Base-by-base conservation (phyloP, 64 coral and sea anemone species). In the Montipora capricornis region DNA sequence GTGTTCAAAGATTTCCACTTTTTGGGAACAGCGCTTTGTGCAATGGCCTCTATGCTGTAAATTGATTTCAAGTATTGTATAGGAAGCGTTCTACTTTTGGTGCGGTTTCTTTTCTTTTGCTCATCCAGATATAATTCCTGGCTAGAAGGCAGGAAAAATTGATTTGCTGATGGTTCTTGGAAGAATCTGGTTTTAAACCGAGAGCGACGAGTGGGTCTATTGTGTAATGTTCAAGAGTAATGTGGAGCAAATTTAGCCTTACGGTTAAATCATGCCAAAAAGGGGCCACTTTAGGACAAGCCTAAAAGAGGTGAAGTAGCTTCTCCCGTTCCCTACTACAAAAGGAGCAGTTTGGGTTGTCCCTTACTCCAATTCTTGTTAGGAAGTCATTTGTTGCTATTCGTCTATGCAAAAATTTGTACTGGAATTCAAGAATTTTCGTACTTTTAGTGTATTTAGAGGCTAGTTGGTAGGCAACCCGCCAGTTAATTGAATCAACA, bases 281-380 rank as follows among this genome's bases (percentile, higher is more conserved):
- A 88, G 9, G 29, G 44, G 55, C 49, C 60, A 68, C 14, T 66
- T 78, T 57, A 46, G 55, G 26, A 45, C 51, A 89, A 51, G 26
- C 4, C 87, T 29, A 89, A 45, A 89, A 89, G 52, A 89, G 75
- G 29, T 78, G 87, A 64, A 64, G 55, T 4, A 78, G 55, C 37
- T 66, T 77, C 37, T 80, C 37, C 22, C 8, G 61, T 67, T 80
- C 75, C 8, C 8, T 44, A 68, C 68, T 80, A 53, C 73, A 89
- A 77, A 89, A 76, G 55, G 52, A 64, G 55, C 49, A 88, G n/a
- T 76, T 89, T 62, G 57, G 26, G 74, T 62, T 78, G n/a, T 78
- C 74, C 60, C 58, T 79, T 55, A 79, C 17, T 12, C 61, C 77
- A 57, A 78, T 89, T 89, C 60, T 77, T 15, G 14, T 62, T 53